Evolutionary conservation across 2,113 vertebrate species (phyloP), one percentile per base, ranked within the genome.

Genomic region (Struthidea cinerea): DNA sequence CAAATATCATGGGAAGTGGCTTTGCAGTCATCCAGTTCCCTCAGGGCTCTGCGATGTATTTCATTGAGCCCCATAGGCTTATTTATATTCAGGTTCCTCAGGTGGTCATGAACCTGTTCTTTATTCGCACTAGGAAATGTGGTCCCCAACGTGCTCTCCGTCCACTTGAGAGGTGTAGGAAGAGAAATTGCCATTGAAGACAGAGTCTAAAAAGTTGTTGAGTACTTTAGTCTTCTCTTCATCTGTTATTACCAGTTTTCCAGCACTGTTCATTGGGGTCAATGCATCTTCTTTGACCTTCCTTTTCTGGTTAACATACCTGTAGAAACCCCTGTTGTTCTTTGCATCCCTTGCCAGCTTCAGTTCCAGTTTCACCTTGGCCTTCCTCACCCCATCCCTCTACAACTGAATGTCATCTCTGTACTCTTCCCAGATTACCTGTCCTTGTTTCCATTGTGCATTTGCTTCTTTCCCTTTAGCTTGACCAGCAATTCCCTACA

Each of bases 331-430:
- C 12, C 39, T 67, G 33, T 41, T n/a, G 5, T 24, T 52, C 37
- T 67, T 53, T n/a, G 24, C 9, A n/a, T 60, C 11, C 24, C 11
- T 60, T 75, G 55, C 8, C 20, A 53, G 4, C 6, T 53, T 52
- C 20, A 60, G 28, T 60, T 89, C 20, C 46, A 53, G 5, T 28
- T 75, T 60, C 1, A 4, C 7, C 28, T 75, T 60, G 39, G 46
- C n/a, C 24, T 89, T 53, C 24, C 46, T 46, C 13, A 60, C 4
- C 20, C 16, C 11, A 18, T 41, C n/a, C 16, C 24, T 47, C 5
- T 30, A n/a, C 16, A 47, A 30, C 11, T 0, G 0, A 30, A n/a
- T 24, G 30, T 60, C 13, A 15, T 39, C 11, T 68, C n/a, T 41
- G 6, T 59, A 7, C 2, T 82, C 20, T 50, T 68, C 20, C 9